A percentile compares a stretch with the other conserved stretches of the same genome.
These are phyloP conservation scores for Microplitis demolitor DNA, from an alignment of 1,140 invertebrate species.

Conservation along the genomic window DNA sequence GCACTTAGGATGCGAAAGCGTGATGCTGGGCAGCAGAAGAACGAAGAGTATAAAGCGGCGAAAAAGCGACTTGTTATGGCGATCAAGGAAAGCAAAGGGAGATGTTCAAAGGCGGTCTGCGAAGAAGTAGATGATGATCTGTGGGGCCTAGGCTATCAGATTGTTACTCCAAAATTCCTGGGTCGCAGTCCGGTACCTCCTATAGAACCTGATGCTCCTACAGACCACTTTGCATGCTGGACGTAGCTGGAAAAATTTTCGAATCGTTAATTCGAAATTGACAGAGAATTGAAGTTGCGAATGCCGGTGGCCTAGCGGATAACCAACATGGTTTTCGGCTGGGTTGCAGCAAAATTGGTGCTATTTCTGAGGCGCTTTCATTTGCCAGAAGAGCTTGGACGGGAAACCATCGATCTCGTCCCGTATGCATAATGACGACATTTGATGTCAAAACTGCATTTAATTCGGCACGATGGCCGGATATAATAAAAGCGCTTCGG, in stretches of 20 bases:
- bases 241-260: conserved; percentile 30
- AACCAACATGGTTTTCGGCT: conserved; percentile 33
- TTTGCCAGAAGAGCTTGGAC: not conserved
- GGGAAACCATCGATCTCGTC: not conserved
- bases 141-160: conserved; percentile 38
- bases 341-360: conserved; percentile 26
- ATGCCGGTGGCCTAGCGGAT: conserved; percentile 4
- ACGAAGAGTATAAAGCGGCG: conserved; percentile 12
- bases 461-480: conserved; percentile 32
- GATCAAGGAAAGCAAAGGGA: conserved; percentile 32
- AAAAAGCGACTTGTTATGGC: conserved; percentile 23
- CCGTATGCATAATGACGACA: conserved; percentile 25
- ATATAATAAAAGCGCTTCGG: conserved; percentile 10
- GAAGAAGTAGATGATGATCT: conserved; percentile 36
- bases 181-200: not conserved
- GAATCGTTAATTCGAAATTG: conserved; percentile 27
- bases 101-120: conserved; percentile 29
- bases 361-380: conserved; percentile 18
- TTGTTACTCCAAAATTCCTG: conserved; percentile 30
- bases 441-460: conserved; percentile 40
- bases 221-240: conserved; percentile 39
- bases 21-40: not conserved
- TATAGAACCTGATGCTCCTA: conserved; percentile 20
- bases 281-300: conserved; percentile 1
- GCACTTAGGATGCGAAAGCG: not conserved